Conservation (phyloP, 2,888 invertebrate genomes). For the Megastigmus dorsalis region DNA sequence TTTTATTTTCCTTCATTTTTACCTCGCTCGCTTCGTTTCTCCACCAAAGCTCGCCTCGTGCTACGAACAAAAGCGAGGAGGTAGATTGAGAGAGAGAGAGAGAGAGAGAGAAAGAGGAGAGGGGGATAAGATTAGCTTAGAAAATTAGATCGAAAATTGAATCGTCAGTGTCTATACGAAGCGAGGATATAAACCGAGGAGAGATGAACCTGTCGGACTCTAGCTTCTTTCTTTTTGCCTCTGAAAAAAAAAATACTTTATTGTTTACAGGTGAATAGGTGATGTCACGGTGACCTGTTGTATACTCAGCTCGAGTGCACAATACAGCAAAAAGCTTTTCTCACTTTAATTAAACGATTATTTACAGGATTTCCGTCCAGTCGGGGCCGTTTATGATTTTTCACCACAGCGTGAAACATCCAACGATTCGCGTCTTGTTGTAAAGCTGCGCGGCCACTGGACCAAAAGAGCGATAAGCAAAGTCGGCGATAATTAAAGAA, state of each 20-base stretch:
- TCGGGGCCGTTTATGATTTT: no score
- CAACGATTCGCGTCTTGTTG: no score
- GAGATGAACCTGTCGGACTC: slow-evolving; percentile 24
- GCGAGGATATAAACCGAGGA: not conserved
- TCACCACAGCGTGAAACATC: no score
- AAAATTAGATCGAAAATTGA: slow-evolving; percentile 50
- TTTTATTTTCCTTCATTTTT: not conserved
- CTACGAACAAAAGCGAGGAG: not conserved
- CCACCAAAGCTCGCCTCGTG: not conserved
- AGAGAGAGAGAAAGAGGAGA: not conserved
- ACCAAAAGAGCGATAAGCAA: no score
- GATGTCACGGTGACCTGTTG: no score
- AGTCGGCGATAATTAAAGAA: no score
- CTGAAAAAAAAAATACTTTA: not conserved
- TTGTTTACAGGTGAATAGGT: not conserved
- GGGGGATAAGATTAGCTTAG: slow-evolving; percentile 18
- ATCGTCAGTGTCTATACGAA: slow-evolving; percentile 35
- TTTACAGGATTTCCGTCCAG: no score
- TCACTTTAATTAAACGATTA: no score
- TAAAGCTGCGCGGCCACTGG: no score
- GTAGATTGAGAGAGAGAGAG: not conserved
- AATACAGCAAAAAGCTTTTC: no score
- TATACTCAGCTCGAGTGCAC: no score
- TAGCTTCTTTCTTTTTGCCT: not conserved
- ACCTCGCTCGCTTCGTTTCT: not conserved